phyloP scores from a whole-genome alignment of 92 coral and sea anemone genomes.

The Scolanthus callimorphus region DNA sequence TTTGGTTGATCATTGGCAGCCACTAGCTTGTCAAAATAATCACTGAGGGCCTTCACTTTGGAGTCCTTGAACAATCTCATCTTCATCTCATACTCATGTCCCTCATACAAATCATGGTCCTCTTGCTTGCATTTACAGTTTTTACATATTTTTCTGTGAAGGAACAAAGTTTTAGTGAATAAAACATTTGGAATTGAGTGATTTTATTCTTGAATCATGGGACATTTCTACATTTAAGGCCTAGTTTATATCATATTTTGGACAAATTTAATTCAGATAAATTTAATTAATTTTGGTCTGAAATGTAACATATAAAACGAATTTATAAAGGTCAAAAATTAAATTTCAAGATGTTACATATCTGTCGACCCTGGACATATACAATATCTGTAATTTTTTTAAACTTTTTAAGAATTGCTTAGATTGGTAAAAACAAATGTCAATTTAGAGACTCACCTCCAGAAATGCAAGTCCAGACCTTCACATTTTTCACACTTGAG shows the following conservation, averaged over 20 bases:
- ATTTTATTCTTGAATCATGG: background rate
- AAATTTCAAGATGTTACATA: no score
- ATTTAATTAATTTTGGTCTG: no score
- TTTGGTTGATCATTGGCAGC: constrained; percentile 59
- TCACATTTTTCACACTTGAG: constrained; percentile 92
- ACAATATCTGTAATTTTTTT: no score
- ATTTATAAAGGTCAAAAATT: no score
- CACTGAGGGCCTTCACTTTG: constrained; percentile 69
- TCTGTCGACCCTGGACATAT: background rate
- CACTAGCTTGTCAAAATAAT: constrained; percentile 69
- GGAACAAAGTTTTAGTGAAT: background rate
- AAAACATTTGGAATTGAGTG: background rate
- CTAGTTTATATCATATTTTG: no score
- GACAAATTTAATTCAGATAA: no score
- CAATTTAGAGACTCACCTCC: constrained; percentile 68
- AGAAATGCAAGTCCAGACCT: constrained; percentile 95
- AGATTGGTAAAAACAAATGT: background rate
- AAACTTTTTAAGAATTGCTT: no score
- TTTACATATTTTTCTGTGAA: constrained; percentile 90
- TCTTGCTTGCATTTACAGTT: constrained; percentile 93
- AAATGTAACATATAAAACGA: no score
- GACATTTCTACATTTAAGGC: no score
- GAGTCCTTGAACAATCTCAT: constrained; percentile 75
- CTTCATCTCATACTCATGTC: constrained; percentile 76
- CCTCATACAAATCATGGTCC: constrained; percentile 96